Evolutionary conservation across 2,888 invertebrate genomes (phyloP).

Genomic region (Apamea sordens): DNA sequence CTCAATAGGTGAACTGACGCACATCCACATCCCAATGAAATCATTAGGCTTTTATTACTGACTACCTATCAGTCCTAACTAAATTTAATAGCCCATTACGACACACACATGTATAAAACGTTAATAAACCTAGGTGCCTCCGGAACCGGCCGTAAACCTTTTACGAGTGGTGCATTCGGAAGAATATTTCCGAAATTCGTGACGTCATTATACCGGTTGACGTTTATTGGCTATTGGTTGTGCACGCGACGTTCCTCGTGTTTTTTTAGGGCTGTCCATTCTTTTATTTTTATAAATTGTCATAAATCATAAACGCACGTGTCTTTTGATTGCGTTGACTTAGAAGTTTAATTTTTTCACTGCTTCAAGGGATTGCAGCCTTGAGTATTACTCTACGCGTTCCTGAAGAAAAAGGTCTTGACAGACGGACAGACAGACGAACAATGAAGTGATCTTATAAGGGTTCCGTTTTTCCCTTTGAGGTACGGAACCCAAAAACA

Average conservation of each 20-base stretch:
- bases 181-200: conserved; percentile 85
- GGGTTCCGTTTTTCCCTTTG: neutral
- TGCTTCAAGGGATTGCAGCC: no score
- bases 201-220: conserved; percentile 79
- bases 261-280: neutral
- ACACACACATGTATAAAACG: conserved; percentile 72
- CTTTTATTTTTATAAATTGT: neutral
- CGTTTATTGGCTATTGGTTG: conserved; percentile 74
- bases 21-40: conserved; percentile 63
- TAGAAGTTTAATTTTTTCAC: no score
- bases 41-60: conserved; percentile 67
- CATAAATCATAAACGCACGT: no score
- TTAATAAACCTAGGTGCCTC: conserved; percentile 81
- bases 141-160: conserved; percentile 83
- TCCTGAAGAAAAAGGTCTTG: no score
- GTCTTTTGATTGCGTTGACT: no score
- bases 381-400: no score
- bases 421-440: no score
- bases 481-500: neutral
- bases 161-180: conserved; percentile 88
- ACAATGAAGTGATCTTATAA: no score
- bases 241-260: conserved; percentile 46
- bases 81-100: conserved; percentile 73
- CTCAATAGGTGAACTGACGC: neutral
- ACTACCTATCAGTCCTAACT: conserved; percentile 67